Conservation (phyloP, 2,113 vertebrate genomes). For the Rhabdomys dilectus region DNA sequence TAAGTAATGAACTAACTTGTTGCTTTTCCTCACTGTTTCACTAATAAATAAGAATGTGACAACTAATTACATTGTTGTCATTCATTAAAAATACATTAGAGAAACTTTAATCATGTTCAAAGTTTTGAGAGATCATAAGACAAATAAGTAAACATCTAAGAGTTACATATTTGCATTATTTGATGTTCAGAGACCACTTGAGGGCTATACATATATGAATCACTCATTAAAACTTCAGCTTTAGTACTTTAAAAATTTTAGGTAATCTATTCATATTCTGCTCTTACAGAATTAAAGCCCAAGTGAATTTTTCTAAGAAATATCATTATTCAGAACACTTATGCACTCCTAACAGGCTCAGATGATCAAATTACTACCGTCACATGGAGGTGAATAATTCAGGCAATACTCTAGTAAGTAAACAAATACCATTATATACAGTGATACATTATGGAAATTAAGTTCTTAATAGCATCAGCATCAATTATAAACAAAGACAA, state of each 20-base stretch:
- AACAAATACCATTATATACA: background rate
- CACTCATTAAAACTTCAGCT: background rate
- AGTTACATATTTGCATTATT: background rate
- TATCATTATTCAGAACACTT: background rate
- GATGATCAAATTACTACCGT: background rate
- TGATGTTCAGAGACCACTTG: background rate
- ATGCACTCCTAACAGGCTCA: background rate
- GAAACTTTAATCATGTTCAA: background rate
- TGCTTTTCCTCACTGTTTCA: background rate
- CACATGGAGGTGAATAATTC: background rate
- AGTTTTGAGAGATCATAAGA: background rate
- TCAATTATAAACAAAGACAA: background rate
- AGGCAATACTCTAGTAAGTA: background rate
- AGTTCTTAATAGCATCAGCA: background rate
- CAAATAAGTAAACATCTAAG: background rate
- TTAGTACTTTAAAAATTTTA: background rate
- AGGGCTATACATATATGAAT: rapidly evolving
- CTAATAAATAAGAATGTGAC: background rate
- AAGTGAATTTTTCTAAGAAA: background rate
- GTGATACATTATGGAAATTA: background rate
- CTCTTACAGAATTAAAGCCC: background rate
- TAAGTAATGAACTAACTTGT: background rate
- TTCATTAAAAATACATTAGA: slow-evolving; percentile 32
- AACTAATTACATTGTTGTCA: background rate
- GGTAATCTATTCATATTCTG: background rate